A percentile compares a stretch with the other conserved stretches of the same genome.
These are phyloP conservation scores for Tretioscincus oriximinensis DNA, from an alignment of 2,113 vertebrate species.

Conservation along the genomic window DNA sequence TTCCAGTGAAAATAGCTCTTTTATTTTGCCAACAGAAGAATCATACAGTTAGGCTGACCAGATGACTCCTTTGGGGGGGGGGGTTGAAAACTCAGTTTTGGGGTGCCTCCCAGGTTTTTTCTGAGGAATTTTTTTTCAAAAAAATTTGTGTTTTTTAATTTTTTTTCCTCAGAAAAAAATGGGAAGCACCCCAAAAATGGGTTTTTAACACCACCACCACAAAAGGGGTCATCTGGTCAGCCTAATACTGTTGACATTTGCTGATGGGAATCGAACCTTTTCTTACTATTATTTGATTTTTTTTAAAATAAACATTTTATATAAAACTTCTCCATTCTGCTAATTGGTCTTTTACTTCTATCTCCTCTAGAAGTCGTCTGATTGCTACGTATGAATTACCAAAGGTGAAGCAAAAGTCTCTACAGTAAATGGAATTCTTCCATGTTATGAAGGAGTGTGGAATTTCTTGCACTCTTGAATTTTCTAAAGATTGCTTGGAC, in stretches of 20 bases:
- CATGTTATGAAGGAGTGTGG: conserved; percentile 68
- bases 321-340: neutral
- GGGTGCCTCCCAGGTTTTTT: no score
- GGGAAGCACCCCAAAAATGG: no score
- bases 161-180: no score
- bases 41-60: no score
- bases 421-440: conserved; percentile 67
- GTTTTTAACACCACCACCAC: no score
- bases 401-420: conserved; percentile 68
- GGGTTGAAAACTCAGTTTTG: no score
- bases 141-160: no score
- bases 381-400: conserved; percentile 73
- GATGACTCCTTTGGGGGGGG: no score
- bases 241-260: no score
- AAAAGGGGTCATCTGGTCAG: no score
- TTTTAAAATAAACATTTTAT: neutral
- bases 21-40: neutral
- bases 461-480: conserved; percentile 58
- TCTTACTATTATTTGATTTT: neutral
- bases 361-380: conserved; percentile 85
- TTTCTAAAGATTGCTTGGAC: conserved; percentile 73
- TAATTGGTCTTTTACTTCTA: conserved; percentile 63
- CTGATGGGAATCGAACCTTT: neutral
- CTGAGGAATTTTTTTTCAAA: no score
- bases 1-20: neutral